These are phyloP conservation scores for Pseudorhiza aurosa DNA, from an alignment of 30 jellyfish, hydroid and myxozoan genomes.

Conservation along the genomic window DNA sequence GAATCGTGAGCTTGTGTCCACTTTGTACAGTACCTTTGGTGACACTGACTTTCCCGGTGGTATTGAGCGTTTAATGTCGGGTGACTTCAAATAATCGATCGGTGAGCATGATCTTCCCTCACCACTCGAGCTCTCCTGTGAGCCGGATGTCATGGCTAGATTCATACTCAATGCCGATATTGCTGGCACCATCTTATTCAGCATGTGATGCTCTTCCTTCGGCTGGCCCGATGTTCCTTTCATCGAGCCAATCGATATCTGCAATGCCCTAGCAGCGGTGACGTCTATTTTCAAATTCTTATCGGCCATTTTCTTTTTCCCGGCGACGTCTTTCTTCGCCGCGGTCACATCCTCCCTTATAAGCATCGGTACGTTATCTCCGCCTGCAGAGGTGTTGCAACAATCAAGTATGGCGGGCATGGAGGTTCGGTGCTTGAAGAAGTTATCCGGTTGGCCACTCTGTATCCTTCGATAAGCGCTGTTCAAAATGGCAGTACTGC, in stretches of 20 bases:
- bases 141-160: slow-evolving; percentile 44
- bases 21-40: slow-evolving; percentile 37
- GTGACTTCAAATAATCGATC: background rate
- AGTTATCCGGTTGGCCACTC: background rate
- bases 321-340: background rate
- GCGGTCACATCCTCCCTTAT: background rate
- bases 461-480: slow-evolving; percentile 72
- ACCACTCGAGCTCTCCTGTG: slow-evolving; percentile 8
- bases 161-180: slow-evolving; percentile 31
- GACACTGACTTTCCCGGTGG: slow-evolving; percentile 20
- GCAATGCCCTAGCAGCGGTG: slow-evolving; percentile 32
- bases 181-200: slow-evolving; percentile 11
- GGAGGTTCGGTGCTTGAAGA: slow-evolving; percentile 20
- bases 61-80: background rate
- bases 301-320: background rate
- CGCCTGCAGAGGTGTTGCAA: background rate
- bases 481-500: slow-evolving; percentile 61
- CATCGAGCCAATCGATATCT: background rate
- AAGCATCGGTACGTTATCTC: background rate
- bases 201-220: background rate
- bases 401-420: slow-evolving; percentile 32
- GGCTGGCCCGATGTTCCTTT: background rate
- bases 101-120: background rate
- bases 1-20: background rate
- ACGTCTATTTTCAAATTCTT: slow-evolving; percentile 11